Conservation (phyloP, 1,140 invertebrate genomes). For the Drosophila biarmipes region DNA sequence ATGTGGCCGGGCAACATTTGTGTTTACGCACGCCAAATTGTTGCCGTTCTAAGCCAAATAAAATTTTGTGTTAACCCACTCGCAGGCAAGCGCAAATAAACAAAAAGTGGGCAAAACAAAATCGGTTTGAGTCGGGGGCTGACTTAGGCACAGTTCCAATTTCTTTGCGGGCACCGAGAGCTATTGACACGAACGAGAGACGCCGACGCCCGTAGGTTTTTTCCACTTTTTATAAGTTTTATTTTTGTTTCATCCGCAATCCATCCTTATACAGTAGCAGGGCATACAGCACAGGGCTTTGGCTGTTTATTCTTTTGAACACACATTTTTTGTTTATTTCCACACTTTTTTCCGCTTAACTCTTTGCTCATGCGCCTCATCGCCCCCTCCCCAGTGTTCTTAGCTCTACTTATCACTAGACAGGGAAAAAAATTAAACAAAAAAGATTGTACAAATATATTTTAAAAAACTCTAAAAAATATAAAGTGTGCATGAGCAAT, state of each 20-base stretch:
- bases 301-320: conserved; percentile 66
- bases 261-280: conserved; percentile 41
- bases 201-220: conserved; percentile 45
- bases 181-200: conserved; percentile 49
- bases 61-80: conserved; percentile 13
- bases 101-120: conserved; percentile 33
- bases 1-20: conserved; percentile 27
- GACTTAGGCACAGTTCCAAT: conserved; percentile 57
- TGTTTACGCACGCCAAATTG: conserved; percentile 13
- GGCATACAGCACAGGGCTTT: conserved; percentile 28
- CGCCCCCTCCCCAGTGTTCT: not conserved
- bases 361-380: conserved; percentile 59
- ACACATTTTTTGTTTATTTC: conserved; percentile 67
- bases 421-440: not conserved
- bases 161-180: conserved; percentile 48
- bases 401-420: conserved; percentile 23
- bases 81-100: conserved; percentile 33
- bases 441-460: not conserved
- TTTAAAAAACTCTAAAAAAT: not conserved
- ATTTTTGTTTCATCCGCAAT: conserved; percentile 33
- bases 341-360: conserved; percentile 54
- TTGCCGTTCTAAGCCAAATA: conserved; percentile 26
- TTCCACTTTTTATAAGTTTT: conserved; percentile 1
- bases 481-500: too few relatives aligned
- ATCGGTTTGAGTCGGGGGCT: conserved; percentile 25